Evolutionary conservation across 2,888 invertebrate genomes (phyloP).

Genomic region (Epiblema foenella): DNA sequence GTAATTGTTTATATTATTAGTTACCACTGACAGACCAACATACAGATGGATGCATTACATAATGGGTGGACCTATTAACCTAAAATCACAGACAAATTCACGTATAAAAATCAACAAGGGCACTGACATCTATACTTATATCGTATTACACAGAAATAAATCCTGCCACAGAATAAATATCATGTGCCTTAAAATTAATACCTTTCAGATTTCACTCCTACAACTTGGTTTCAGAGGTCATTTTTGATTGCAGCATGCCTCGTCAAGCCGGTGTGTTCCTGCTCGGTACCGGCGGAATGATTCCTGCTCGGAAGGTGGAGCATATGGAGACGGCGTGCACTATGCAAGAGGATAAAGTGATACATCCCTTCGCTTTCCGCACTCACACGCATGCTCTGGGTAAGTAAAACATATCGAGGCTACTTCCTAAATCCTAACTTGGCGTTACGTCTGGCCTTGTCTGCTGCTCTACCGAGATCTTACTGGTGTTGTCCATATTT

Average conservation of each 20-base stretch:
- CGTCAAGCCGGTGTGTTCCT: slow-evolving; percentile 96
- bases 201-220: background rate
- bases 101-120: no score
- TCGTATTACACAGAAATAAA: no score
- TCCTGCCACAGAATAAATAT: no score
- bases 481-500: no score
- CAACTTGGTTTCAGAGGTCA: background rate
- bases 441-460: no score
- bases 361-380: slow-evolving; percentile 98
- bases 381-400: slow-evolving; percentile 97
- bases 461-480: background rate
- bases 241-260: slow-evolving; percentile 85
- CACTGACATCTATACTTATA: no score
- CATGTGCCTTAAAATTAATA: background rate
- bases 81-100: no score
- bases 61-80: no score
- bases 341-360: slow-evolving; percentile 90
- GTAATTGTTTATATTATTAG: slow-evolving; percentile 75
- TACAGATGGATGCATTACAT: no score
- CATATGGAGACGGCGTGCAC: slow-evolving; percentile 97
- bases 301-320: slow-evolving; percentile 88
- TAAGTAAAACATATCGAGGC: slow-evolving; percentile 53
- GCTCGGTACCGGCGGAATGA: slow-evolving; percentile 93
- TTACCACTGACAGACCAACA: no score
- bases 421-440: no score